Evolutionary conservation across 2,888 invertebrate species (phyloP).

Genomic region (Zele albiditarsus): DNA sequence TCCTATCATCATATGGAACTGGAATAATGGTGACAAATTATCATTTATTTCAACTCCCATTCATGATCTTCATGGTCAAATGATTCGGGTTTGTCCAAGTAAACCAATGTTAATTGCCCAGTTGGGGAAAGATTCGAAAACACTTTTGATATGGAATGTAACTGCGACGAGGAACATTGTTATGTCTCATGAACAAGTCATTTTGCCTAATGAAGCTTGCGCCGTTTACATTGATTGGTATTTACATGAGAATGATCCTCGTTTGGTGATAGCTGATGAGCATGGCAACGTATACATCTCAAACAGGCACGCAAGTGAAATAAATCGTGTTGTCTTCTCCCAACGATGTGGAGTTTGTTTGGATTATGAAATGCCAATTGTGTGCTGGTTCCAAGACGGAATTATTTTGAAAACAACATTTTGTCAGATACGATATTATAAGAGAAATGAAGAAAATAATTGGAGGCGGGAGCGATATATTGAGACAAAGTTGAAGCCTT

Average conservation of each 20-base stretch:
- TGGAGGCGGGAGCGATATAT: conserved; percentile 62
- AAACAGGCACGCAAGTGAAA: conserved; percentile 55
- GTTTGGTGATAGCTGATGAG: conserved; percentile 61
- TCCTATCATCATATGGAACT: conserved; percentile 79
- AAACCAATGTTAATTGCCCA: conserved; percentile 58
- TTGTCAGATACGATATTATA: conserved; percentile 64
- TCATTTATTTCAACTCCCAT: conserved; percentile 64
- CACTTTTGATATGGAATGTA: conserved; percentile 61
- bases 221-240: conserved; percentile 62
- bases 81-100: conserved; percentile 51
- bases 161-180: conserved; percentile 49
- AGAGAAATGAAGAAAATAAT: conserved; percentile 40
- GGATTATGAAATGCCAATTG: conserved; percentile 56
- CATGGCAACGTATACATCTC: conserved; percentile 62
- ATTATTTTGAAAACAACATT: conserved; percentile 65
- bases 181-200: conserved; percentile 54
- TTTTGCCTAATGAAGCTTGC: conserved; percentile 52
- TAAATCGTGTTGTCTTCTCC: conserved; percentile 58
- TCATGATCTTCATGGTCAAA: conserved; percentile 58
- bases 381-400: conserved; percentile 64
- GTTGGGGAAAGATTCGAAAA: conserved; percentile 59
- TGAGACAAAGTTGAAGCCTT: conserved; percentile 55
- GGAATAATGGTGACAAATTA: conserved; percentile 78
- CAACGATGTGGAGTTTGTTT: conserved; percentile 57
- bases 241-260: conserved; percentile 48